Conservation (phyloP, 2,113 vertebrate genomes). For the Parus major region DNA sequence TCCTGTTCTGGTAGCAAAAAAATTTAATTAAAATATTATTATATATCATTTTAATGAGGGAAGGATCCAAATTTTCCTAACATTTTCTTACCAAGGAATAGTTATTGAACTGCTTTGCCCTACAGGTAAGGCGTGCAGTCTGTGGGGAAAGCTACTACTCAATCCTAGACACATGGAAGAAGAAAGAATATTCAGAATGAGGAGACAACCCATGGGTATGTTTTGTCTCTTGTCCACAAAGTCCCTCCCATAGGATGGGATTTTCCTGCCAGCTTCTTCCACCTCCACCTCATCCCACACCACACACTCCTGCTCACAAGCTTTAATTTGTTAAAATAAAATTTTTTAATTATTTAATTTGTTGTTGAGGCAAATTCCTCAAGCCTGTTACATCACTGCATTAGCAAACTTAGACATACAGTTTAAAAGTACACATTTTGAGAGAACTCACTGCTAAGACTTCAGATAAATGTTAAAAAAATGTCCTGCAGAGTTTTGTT, state of each 20-base stretch:
- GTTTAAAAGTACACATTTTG: not conserved
- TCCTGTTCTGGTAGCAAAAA: not conserved
- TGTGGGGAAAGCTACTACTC: not conserved
- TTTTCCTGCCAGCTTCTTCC: not conserved
- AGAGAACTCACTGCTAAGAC: not conserved
- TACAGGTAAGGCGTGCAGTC: not conserved
- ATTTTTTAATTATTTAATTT: too few relatives aligned
- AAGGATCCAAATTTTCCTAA: not conserved
- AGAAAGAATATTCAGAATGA: not conserved
- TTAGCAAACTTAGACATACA: not conserved
- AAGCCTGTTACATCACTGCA: not conserved
- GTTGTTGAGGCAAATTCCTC: not conserved
- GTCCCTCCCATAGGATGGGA: not conserved
- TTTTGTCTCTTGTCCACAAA: not conserved
- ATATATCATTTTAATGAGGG: not conserved
- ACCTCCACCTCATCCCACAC: not conserved
- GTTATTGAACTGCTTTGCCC: not conserved
- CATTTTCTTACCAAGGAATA: fast-evolving
- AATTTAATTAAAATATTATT: not conserved
- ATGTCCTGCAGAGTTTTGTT: not conserved
- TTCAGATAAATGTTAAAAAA: not conserved
- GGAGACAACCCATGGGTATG: not conserved
- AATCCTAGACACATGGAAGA: not conserved
- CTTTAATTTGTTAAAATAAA: not conserved
- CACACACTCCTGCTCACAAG: not conserved